These are phyloP conservation scores for Allacma fusca DNA, from an alignment of 2,888 invertebrate genomes.

Conservation along the genomic window DNA sequence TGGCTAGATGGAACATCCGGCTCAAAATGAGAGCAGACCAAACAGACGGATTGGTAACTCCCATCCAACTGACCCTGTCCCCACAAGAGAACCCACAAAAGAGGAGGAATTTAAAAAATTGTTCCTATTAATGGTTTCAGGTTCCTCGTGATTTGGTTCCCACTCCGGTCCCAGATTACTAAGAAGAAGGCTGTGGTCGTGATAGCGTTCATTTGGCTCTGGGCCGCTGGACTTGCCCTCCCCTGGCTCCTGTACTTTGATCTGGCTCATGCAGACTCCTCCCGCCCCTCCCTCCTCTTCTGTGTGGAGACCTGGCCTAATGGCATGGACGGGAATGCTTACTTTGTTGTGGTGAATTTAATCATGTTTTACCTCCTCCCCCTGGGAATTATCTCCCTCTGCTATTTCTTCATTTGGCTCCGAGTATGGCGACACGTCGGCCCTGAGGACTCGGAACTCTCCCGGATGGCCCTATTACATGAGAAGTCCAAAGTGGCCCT, in stretches of 20 bases:
- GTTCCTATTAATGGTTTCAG: too few relatives aligned
- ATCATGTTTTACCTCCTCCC: conserved; percentile 68
- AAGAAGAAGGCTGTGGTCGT: conserved; percentile 77
- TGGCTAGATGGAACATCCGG: too few relatives aligned
- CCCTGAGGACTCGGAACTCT: conserved; percentile 47
- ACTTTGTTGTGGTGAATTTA: conserved; percentile 68
- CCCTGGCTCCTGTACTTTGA: conserved; percentile 35
- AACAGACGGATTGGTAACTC: too few relatives aligned
- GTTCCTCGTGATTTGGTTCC: conserved; percentile 67
- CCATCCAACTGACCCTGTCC: too few relatives aligned
- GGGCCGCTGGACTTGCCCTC: conserved; percentile 14
- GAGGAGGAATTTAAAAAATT: too few relatives aligned
- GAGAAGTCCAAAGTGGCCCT: conserved; percentile 63
- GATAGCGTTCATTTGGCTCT: conserved; percentile 20
- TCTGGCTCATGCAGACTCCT: background rate
- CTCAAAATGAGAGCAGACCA: too few relatives aligned
- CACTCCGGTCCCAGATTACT: conserved; percentile 76
- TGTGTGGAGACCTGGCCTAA: conserved; percentile 67
- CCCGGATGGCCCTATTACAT: conserved; percentile 62
- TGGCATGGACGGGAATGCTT: conserved; percentile 64
- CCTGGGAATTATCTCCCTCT: conserved; percentile 67
- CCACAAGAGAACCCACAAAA: too few relatives aligned
- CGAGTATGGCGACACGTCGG: conserved; percentile 65
- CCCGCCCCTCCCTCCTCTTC: conserved; percentile 72
- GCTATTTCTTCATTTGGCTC: conserved; percentile 68